These are phyloP conservation scores for Chouioia cunea DNA, from an alignment of 2,888 invertebrate genomes.

Conservation along the genomic window DNA sequence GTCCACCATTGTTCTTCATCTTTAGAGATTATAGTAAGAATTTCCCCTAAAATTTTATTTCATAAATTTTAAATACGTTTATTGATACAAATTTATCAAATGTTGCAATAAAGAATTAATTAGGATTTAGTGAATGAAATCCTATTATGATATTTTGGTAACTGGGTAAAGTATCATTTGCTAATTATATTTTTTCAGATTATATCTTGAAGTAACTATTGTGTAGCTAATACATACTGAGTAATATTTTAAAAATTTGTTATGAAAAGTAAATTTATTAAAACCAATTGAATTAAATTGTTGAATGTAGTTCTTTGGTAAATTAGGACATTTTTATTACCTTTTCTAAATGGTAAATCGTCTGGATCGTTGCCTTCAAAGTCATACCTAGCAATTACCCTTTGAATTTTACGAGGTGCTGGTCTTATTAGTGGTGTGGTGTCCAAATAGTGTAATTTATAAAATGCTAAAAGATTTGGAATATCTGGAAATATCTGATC, in stretches of 20 bases:
- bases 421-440: slow-evolving; percentile 93
- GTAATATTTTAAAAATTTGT: slow-evolving; percentile 15
- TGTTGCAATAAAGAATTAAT: neutral
- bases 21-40: slow-evolving; percentile 90
- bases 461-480: slow-evolving; percentile 91
- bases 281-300: neutral
- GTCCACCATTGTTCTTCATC: slow-evolving; percentile 99
- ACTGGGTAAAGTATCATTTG: no score
- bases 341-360: slow-evolving; percentile 94
- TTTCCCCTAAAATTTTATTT: slow-evolving; percentile 72
- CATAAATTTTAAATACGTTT: slow-evolving; percentile 15
- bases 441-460: slow-evolving; percentile 95
- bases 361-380: slow-evolving; percentile 96
- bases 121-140: neutral
- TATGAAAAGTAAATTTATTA: neutral
- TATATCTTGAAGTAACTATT: no score
- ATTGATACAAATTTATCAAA: neutral
- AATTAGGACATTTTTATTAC: slow-evolving; percentile 61
- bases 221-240: no score
- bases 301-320: neutral
- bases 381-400: slow-evolving; percentile 93
- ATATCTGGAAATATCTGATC: slow-evolving; percentile 95
- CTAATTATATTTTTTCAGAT: no score
- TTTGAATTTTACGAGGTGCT: slow-evolving; percentile 81
- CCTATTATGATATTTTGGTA: no score